Base-by-base conservation (phyloP, 2,797 vertebrate species). In the Florisuga fusca region DNA sequence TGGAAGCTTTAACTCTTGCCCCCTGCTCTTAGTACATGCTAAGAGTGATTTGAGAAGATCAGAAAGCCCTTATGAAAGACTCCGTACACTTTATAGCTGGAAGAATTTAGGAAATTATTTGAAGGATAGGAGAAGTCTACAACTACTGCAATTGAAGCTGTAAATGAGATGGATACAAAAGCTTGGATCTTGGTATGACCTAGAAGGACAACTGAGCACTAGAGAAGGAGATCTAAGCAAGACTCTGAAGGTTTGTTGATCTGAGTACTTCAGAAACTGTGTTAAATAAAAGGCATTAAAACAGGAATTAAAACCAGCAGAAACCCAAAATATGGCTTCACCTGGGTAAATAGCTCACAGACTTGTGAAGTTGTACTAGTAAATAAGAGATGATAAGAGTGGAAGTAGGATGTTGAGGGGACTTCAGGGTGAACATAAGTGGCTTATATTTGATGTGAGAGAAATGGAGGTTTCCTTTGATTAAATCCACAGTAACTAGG, bases 271-370 rank as follows among this genome's bases (percentile, higher is more conserved):
- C 10, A 6, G 75, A 82, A 82, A 31, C 12, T 64, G 81, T 73
- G 51, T 87, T 77, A 87, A 89, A 69, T 95, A 91, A 76, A 94
- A 91, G 33, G 11, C 45, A 10, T 94, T 82, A 71, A 89, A 79
- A 13, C n/a, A 80, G 48, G 66, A 92, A 71, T 84, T 84, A 48
- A 93, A 92, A 36, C 80, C 80, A 84, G 45, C 80, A 57, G 68
- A 45, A 89, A 63, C 53, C 57, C 27, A 71, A 83, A n/a, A 23
- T 22, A 53, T 75, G 31, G 23, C 50, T 85, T 87, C 54, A 79
- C 71, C 59, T 45, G 31, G 10, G 10, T 84, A 53, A 74, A 82
- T 53, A 84, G 33, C 46, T 92, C 41, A 17, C 71, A 79, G 63
- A 51, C 59, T 79, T 82, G 26, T 43, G 58, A 46, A 53, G 59